Evolutionary conservation across 1,140 invertebrate species (phyloP), one percentile per base, ranked within the genome.

Genomic region (Amyelois transitella): DNA sequence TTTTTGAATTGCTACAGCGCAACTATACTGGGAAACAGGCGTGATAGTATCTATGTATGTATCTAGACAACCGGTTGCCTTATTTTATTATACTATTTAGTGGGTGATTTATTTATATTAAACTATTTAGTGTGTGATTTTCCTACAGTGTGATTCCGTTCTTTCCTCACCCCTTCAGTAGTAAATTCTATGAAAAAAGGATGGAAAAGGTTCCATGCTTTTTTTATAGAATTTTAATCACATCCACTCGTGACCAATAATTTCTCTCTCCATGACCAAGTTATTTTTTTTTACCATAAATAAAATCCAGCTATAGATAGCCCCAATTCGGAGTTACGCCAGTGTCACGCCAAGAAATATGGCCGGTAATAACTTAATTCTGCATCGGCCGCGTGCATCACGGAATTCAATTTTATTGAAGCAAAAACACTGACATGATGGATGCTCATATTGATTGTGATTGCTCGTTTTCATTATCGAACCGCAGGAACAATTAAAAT

Each of bases 321-420:
- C 32, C 8, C 32, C 32, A 38, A 14, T 38, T 38, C 32, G 32
- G 32, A 14, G 32, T 38, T 38, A 14, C 32, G 17, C 17, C 2
- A 38, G 32, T 38, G 32, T 38, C 57, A 54, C 18, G 14, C 19
- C 49, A 66, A 62, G 70, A 76, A 59, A 71, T 62, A 72, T 72
- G 43, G 49, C 38, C 21, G 43, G 63, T 67, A 65, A 77, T 72
- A 75, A 75, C 70, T 75, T 72, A 69, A 73, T 73, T 62, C 57
- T 20, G 48, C 47, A 52, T 59, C 58, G 17, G 28, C 5, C 45
- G 52, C 51, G 47, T 55, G 59, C 45, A 47, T 63, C 48, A 62
- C 43, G 21, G 45, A 51, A 69, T 71, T 76, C 62, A 72, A 66
- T 76, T 74, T 66, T 61, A 56, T 66, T 66, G 63, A 58, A 25